Conservation (phyloP, 2,797 vertebrate genomes). For the Centroberyx gerrardi region DNA sequence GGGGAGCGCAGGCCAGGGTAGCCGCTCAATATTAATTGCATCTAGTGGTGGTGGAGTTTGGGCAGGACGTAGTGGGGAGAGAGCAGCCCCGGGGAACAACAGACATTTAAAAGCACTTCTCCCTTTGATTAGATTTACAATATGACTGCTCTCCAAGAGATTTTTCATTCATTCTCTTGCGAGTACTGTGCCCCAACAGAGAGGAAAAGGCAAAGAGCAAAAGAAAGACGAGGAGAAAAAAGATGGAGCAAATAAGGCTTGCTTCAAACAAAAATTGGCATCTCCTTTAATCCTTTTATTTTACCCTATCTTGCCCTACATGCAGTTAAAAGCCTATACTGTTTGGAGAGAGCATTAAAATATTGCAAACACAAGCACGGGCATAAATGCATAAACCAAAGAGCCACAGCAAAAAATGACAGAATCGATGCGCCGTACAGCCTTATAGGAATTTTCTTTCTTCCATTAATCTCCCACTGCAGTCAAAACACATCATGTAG, state of each 20-base stretch:
- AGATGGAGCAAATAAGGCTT: conserved; percentile 59
- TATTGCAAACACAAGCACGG: conserved; percentile 59
- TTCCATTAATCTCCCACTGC: conserved; percentile 72
- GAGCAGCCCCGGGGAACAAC: conserved; percentile 78
- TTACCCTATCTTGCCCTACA: conserved; percentile 43
- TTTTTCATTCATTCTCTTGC: conserved; percentile 66
- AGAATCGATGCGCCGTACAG: conserved; percentile 69
- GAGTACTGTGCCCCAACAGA: conserved; percentile 46
- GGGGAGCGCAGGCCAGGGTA: conserved; percentile 74
- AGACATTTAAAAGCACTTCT: conserved; percentile 87
- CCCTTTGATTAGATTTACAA: conserved; percentile 85
- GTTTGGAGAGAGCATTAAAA: conserved; percentile 58
- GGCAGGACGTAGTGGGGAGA: conserved; percentile 52
- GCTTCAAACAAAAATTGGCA: conserved; percentile 59
- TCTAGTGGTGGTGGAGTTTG: conserved; percentile 79
- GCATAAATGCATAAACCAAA: conserved; percentile 67
- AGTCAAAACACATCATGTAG: conserved; percentile 63
- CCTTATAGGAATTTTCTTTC: conserved; percentile 56
- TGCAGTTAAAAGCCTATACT: conserved; percentile 50
- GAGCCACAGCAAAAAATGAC: conserved; percentile 63
- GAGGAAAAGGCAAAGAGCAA: conserved; percentile 24
- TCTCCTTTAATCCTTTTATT: conserved; percentile 69
- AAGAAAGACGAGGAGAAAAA: conserved; percentile 17
- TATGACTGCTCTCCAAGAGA: conserved; percentile 70
- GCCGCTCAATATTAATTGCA: conserved; percentile 91